Evolutionary conservation across 1,140 invertebrate species (phyloP).

Genomic region (Penaeus vannamei): DNA sequence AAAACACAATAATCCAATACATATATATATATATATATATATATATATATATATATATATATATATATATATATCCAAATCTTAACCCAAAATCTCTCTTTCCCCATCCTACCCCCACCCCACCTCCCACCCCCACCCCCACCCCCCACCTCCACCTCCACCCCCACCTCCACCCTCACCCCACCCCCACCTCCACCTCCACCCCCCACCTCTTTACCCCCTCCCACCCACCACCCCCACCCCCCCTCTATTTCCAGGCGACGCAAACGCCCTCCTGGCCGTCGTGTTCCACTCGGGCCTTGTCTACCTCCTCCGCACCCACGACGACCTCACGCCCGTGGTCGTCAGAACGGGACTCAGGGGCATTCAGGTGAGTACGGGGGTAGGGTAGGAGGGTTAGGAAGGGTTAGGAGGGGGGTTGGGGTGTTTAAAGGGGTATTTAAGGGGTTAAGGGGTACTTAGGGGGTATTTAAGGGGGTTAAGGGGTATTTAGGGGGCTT

Average conservation of each 20-base stretch:
- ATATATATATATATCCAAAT: background rate
- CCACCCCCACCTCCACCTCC: no score
- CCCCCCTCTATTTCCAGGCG: conserved; percentile 20
- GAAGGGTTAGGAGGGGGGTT: background rate
- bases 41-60: conserved; percentile 35
- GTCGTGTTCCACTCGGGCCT: conserved; percentile 90
- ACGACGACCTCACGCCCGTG: conserved; percentile 92
- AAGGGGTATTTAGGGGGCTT: no score
- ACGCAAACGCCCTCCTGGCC: conserved; percentile 79
- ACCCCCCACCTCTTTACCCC: conserved; percentile 10
- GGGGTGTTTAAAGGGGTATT: background rate
- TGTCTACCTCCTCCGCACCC: conserved; percentile 89
- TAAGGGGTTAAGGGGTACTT: no score
- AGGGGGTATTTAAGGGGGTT: no score
- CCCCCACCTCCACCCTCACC: no score
- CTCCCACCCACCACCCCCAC: background rate
- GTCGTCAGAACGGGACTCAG: conserved; percentile 87
- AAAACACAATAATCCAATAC: no score
- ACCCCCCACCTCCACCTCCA: no score
- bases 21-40: conserved; percentile 17
- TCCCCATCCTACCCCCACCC: no score
- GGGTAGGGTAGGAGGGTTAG: background rate
- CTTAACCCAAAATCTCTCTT: background rate
- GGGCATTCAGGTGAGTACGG: conserved; percentile 72
- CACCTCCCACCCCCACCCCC: no score